Percentiles rank a stretch among this genome's conserved stretches.
Conservation (phyloP, 2,888 invertebrate genomes). For the Lobophora halterata region DNA sequence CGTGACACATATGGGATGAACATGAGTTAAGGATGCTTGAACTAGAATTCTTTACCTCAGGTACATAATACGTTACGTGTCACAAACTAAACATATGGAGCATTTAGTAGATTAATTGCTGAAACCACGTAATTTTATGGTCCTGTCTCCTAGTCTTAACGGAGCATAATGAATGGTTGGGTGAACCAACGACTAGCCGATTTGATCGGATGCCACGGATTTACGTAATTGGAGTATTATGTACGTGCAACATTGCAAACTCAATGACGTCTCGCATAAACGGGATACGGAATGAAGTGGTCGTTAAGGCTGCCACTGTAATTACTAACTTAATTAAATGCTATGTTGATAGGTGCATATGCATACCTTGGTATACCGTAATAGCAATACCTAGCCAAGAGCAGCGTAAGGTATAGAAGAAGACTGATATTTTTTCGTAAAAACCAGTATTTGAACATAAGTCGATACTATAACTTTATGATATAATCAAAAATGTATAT, state of each 20-base stretch:
- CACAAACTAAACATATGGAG: no score
- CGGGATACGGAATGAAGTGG: slow-evolving; percentile 13
- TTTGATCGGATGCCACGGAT: slow-evolving; percentile 17
- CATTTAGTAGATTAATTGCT: no score
- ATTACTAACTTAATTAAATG: slow-evolving; percentile 7
- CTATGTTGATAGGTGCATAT: slow-evolving; percentile 1
- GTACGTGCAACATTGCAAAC: slow-evolving; percentile 12
- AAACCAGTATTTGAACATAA: no score
- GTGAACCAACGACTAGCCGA: slow-evolving; percentile 13
- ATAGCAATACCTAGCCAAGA: not conserved
- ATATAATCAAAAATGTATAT: not conserved
- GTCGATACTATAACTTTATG: not conserved
- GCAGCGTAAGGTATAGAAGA: no score
- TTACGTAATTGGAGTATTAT: slow-evolving; percentile 20
- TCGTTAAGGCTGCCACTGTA: slow-evolving; percentile 10
- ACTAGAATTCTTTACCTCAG: no score
- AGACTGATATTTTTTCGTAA: no score
- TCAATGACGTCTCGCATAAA: slow-evolving; percentile 16
- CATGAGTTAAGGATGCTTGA: no score
- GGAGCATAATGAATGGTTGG: slow-evolving; percentile 7
- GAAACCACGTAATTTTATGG: no score
- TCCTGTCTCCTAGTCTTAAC: no score
- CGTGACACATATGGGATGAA: no score
- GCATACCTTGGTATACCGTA: not conserved
- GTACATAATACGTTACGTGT: no score